Evolutionary conservation across 1,140 invertebrate genomes (phyloP).

Genomic region (Habropoda laboriosa): DNA sequence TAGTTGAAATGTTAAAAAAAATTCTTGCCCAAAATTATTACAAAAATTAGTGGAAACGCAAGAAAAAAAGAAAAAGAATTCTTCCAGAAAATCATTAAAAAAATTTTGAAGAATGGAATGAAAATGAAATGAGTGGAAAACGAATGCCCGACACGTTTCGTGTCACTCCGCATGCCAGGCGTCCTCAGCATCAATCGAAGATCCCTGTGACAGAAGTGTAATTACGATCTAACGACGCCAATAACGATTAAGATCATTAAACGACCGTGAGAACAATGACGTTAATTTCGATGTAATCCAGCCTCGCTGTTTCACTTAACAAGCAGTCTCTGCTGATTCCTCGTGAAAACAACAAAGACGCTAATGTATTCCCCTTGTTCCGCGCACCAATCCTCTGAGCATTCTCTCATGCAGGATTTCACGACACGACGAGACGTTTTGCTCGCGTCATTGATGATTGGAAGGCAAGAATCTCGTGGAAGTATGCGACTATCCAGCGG

Average conservation of each 20-base stretch:
- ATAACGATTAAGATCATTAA: not conserved
- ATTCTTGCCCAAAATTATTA: too few species aligned
- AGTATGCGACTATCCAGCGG: not conserved
- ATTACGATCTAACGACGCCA: not conserved
- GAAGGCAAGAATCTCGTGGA: not conserved
- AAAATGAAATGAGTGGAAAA: too few species aligned
- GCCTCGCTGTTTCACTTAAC: not conserved
- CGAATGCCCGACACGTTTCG: too few species aligned
- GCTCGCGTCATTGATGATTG: not conserved
- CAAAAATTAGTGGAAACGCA: too few species aligned
- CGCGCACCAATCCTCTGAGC: not conserved
- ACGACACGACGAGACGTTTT: too few species aligned
- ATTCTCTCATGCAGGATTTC: not conserved
- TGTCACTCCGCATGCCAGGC: too few species aligned
- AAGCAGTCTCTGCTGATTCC: too few species aligned
- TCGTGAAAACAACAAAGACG: rapidly evolving
- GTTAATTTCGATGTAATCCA: not conserved
- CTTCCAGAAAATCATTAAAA: too few species aligned
- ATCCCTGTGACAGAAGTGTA: not conserved
- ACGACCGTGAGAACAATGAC: not conserved
- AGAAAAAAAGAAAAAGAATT: too few species aligned
- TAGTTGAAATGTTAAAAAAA: too few species aligned
- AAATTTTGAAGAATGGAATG: too few species aligned
- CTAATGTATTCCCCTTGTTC: not conserved
- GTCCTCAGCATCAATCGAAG: not conserved